Evolutionary conservation across 2,888 invertebrate genomes (phyloP).

Genomic region (Dolichopus griseipennis): DNA sequence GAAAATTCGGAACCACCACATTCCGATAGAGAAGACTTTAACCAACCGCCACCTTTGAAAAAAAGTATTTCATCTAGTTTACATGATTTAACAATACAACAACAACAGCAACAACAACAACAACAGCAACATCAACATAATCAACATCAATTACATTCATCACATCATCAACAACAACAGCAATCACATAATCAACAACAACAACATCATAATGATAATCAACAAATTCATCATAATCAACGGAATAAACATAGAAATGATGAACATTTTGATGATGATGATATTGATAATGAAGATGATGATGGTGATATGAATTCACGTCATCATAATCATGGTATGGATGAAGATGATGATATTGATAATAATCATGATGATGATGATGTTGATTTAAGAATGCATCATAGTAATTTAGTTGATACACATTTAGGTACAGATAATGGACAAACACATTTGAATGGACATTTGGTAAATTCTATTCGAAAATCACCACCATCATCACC

Average conservation of each 20-base stretch:
- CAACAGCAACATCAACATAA: constrained; percentile 27
- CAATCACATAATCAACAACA: constrained; percentile 24
- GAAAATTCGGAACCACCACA: constrained; percentile 26
- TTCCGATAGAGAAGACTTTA: constrained; percentile 35
- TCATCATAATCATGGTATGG: not conserved
- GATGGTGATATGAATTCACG: not conserved
- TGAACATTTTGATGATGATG: constrained; percentile 15
- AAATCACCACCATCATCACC: constrained; percentile 27
- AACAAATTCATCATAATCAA: constrained; percentile 13
- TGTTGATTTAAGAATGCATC: constrained; percentile 23
- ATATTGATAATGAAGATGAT: constrained; percentile 10
- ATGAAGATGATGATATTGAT: constrained; percentile 16
- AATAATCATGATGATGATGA: constrained; percentile 21
- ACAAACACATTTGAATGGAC: constrained; percentile 20
- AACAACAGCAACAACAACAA: constrained; percentile 21
- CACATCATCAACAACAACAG: constrained; percentile 20
- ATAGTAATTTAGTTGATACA: constrained; percentile 27
- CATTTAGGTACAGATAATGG: constrained; percentile 26
- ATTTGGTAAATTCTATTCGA: constrained; percentile 22
- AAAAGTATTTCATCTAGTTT: constrained; percentile 35
- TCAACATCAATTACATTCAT: constrained; percentile 29
- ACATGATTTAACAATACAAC: constrained; percentile 21
- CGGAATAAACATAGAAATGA: constrained; percentile 5
- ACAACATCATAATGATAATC: not conserved
- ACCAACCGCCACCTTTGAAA: constrained; percentile 56